phyloP scores from a whole-genome alignment of 1,140 invertebrate species.

The Drosophila tani region DNA sequence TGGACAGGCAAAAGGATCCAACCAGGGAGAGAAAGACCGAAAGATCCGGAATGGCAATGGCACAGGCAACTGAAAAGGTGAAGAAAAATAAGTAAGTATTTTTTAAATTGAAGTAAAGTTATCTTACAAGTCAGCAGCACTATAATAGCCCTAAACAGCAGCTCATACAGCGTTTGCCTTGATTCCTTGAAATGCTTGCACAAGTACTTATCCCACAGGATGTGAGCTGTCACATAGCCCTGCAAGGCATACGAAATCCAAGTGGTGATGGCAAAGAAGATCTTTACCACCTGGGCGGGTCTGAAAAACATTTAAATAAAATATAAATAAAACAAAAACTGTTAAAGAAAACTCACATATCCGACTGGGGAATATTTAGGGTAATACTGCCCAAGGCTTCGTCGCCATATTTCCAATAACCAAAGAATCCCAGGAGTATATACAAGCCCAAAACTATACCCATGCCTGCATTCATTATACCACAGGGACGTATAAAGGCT shows the following conservation, averaged over 20 bases:
- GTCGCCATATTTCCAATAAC: conserved; percentile 92
- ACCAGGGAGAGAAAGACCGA: conserved; percentile 97
- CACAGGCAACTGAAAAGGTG: conserved; percentile 88
- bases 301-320: conserved; percentile 86
- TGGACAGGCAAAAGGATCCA: conserved; percentile 94
- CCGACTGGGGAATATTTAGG: conserved; percentile 88
- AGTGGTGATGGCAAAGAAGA: conserved; percentile 94
- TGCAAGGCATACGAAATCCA: conserved; percentile 97
- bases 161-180: conserved; percentile 87
- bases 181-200: conserved; percentile 86
- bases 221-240: conserved; percentile 96
- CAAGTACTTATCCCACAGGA: conserved; percentile 93
- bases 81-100: not conserved
- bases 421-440: conserved; percentile 91
- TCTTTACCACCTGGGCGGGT: conserved; percentile 91
- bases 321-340: not conserved
- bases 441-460: conserved; percentile 90
- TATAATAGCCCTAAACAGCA: conserved; percentile 87
- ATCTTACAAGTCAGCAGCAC: conserved; percentile 89
- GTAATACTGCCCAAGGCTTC: conserved; percentile 89
- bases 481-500: conserved; percentile 89
- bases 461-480: conserved; percentile 93
- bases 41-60: conserved; percentile 93
- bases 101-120: not conserved
- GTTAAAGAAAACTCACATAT: conserved; percentile 80